phyloP scores from a whole-genome alignment of 92 coral and sea anemone species.

The Metridium senile region DNA sequence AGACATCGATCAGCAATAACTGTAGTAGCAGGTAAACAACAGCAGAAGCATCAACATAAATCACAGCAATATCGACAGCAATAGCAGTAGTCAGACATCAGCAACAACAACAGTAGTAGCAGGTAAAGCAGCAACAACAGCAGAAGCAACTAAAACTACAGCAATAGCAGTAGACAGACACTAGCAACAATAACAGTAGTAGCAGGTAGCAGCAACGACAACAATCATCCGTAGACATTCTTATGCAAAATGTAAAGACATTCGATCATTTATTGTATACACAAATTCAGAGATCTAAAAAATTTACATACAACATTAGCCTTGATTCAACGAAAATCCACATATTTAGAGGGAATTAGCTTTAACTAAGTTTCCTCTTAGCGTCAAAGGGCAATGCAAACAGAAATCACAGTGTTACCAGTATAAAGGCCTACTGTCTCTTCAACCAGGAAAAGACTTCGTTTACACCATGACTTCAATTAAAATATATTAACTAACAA shows the following conservation, averaged over 20 bases:
- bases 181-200: too few relatives aligned
- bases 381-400: slow-evolving; percentile 12
- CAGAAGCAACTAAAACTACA: too few relatives aligned
- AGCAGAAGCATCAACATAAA: too few relatives aligned
- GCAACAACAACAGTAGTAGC: too few relatives aligned
- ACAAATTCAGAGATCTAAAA: slow-evolving; percentile 4
- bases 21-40: too few relatives aligned
- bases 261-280: slow-evolving; percentile 14
- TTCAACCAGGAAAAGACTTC: neutral
- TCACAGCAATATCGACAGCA: too few relatives aligned
- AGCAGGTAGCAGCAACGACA: neutral
- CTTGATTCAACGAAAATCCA: slow-evolving; percentile 2
- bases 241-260: neutral
- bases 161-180: too few relatives aligned
- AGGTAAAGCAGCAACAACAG: too few relatives aligned
- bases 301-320: slow-evolving; percentile 17
- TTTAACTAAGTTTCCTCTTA: slow-evolving; percentile 6
- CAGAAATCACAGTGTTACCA: slow-evolving; percentile 8
- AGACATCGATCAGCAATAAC: too few relatives aligned
- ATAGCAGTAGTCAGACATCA: too few relatives aligned
- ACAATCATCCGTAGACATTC: neutral
- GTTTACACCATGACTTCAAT: slow-evolving; percentile 11
- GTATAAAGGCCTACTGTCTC: neutral
- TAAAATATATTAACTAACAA: neutral
- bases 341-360: neutral